A percentile compares a stretch with the other conserved stretches of the same genome.
phyloP scores from a whole-genome alignment of 2,888 invertebrate genomes.

The Drosophila subquinaria region DNA sequence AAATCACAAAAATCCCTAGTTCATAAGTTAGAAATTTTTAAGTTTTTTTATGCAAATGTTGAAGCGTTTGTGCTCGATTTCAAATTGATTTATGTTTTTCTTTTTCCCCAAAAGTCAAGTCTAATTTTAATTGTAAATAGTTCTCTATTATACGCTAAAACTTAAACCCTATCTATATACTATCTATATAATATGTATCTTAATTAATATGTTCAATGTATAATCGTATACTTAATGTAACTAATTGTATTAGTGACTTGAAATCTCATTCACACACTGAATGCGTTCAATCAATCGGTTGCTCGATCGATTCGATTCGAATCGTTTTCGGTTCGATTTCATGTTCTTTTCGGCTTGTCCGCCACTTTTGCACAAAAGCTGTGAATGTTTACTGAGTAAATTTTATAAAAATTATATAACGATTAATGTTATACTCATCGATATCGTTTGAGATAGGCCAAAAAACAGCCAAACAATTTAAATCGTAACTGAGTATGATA shows the following conservation, averaged over 20 bases:
- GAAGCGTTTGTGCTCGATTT: constrained; percentile 63
- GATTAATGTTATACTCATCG: constrained; percentile 34
- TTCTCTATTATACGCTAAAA: constrained; percentile 39
- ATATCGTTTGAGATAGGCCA: constrained; percentile 29
- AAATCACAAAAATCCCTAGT: constrained; percentile 31
- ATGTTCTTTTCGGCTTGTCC: constrained; percentile 63
- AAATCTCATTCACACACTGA: constrained; percentile 68
- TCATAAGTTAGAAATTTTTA: constrained; percentile 52
- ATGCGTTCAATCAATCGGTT: constrained; percentile 19
- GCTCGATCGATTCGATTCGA: constrained; percentile 34
- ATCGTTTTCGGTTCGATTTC: constrained; percentile 49
- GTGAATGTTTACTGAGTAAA: constrained; percentile 82
- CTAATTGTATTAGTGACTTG: constrained; percentile 68
- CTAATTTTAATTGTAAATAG: constrained; percentile 63
- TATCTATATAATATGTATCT: constrained; percentile 21
- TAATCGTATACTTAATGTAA: constrained; percentile 32
- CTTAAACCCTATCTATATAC: constrained; percentile 7
- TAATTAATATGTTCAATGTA: constrained; percentile 55
- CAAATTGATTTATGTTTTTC: constrained; percentile 32
- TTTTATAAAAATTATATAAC: constrained; percentile 54
- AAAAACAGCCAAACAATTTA: constrained; percentile 30
- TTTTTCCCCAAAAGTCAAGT: constrained; percentile 37
- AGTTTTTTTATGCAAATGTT: constrained; percentile 62
- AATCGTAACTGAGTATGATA: constrained; percentile 36
- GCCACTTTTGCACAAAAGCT: constrained; percentile 67